Evolutionary conservation across 2,113 vertebrate genomes (phyloP).

Genomic region (Daubentonia madagascariensis): DNA sequence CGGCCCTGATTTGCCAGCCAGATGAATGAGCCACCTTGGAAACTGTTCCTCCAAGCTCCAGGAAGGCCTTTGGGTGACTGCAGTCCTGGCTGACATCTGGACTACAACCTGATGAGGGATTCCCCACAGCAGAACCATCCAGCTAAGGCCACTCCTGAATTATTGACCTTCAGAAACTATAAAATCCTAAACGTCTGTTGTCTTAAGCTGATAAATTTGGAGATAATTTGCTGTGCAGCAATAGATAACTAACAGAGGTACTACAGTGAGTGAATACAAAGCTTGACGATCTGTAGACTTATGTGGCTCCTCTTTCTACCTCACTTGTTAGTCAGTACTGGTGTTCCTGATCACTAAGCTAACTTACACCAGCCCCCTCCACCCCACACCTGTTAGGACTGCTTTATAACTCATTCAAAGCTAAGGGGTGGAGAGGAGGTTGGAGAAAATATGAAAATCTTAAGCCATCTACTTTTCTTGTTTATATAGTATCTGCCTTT

Average conservation of each 20-base stretch:
- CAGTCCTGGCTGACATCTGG: not conserved
- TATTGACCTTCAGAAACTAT: not conserved
- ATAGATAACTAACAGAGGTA: not conserved
- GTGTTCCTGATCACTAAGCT: not conserved
- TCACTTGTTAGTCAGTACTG: not conserved
- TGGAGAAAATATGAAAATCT: constrained; percentile 18
- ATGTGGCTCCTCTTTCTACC: not conserved
- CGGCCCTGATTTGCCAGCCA: not conserved
- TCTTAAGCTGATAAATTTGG: not conserved
- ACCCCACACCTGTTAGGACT: not conserved
- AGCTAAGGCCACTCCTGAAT: not conserved
- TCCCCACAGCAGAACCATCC: not conserved
- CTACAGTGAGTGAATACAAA: not conserved
- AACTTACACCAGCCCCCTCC: not conserved
- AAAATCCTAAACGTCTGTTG: not conserved
- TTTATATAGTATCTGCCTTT: constrained; percentile 8
- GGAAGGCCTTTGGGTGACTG: not conserved
- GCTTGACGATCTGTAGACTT: not conserved
- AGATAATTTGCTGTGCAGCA: not conserved
- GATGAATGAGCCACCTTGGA: not conserved
- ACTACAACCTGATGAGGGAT: not conserved
- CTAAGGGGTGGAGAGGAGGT: not conserved
- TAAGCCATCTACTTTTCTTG: not conserved
- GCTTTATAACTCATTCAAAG: not conserved
- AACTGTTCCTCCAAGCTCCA: not conserved